Evolutionary conservation across 2,797 vertebrate species (phyloP).

Genomic region (Dromococcyx pavoninus): DNA sequence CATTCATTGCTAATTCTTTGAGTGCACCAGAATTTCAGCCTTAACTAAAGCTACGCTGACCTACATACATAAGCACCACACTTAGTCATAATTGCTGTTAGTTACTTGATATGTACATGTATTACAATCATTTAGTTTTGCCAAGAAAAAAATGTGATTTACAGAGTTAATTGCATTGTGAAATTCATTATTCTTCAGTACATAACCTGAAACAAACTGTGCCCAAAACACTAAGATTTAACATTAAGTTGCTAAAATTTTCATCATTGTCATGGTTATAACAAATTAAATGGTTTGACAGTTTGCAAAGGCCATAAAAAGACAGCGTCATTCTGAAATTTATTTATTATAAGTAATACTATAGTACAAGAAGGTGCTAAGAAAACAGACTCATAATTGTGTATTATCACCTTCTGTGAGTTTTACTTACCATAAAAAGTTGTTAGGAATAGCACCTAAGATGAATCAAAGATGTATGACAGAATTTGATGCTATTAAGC

Average conservation of each 20-base stretch:
- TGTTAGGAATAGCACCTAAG: background rate
- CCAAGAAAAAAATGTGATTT: background rate
- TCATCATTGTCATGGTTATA: background rate
- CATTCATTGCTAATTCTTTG: background rate
- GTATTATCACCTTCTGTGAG: background rate
- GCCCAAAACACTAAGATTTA: background rate
- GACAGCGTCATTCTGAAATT: background rate
- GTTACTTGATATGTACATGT: background rate
- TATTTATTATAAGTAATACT: background rate
- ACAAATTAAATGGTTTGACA: background rate
- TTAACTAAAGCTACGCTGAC: background rate
- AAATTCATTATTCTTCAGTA: background rate
- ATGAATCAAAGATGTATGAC: background rate
- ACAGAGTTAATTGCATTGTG: background rate
- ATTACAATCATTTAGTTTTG: background rate
- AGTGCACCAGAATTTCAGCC: background rate
- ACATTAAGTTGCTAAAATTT: background rate
- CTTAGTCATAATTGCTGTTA: background rate
- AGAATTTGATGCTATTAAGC: background rate
- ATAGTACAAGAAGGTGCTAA: background rate
- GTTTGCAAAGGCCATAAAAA: background rate
- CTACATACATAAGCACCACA: background rate
- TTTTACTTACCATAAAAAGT: background rate
- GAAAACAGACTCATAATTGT: background rate
- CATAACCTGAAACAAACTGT: background rate